A percentile compares a stretch with the other conserved stretches of the same genome.
Evolutionary conservation across 2,113 vertebrate genomes (phyloP).

Genomic region (Sula dactylatra): DNA sequence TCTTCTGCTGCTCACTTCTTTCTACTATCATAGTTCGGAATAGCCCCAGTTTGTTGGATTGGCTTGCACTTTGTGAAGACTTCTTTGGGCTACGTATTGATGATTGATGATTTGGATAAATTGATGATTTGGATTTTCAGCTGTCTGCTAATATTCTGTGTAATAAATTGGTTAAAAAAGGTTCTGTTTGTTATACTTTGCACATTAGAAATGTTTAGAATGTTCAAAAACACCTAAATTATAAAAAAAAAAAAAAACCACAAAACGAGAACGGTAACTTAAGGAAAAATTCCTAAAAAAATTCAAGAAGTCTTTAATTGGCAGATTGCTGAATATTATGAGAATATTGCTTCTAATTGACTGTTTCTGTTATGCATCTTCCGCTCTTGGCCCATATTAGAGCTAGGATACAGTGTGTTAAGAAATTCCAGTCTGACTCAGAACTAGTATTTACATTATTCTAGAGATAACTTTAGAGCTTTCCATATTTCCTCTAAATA

Average conservation of each 20-base stretch:
- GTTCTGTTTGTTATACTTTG: not conserved
- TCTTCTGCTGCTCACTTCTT: not conserved
- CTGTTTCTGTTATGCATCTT: not conserved
- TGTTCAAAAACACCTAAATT: not conserved
- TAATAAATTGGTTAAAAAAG: not conserved
- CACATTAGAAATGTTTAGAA: not conserved
- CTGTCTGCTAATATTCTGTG: not conserved
- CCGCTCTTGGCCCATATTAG: not conserved
- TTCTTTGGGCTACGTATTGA: not conserved
- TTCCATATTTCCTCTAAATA: not conserved
- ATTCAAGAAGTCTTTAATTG: not conserved
- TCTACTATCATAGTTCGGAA: not conserved
- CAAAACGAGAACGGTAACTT: accelerated
- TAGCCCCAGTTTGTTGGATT: not conserved
- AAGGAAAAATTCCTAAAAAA: not conserved
- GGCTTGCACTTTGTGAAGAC: not conserved
- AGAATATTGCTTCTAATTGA: not conserved
- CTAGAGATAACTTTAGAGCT: not conserved
- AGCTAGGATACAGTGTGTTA: not conserved
- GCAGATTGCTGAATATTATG: not conserved
- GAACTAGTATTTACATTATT: not conserved
- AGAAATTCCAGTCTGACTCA: not conserved
- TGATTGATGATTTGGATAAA: not conserved
- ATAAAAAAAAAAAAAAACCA: not conserved
- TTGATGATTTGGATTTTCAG: not conserved